Evolutionary conservation across 2,113 vertebrate species (phyloP).

Genomic region (Gymnarchus niloticus): DNA sequence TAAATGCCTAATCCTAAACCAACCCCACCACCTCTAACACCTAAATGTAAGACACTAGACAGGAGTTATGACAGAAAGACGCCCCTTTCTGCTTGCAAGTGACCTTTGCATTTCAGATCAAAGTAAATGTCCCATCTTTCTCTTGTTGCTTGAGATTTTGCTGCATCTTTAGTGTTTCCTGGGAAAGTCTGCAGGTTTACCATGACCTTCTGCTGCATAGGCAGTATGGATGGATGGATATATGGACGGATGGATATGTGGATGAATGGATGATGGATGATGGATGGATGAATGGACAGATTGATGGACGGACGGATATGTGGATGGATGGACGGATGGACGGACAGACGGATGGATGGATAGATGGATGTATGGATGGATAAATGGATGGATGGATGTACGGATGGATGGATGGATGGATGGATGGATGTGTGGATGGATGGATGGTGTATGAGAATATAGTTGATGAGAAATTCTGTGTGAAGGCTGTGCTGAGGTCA

Average conservation of each 20-base stretch:
- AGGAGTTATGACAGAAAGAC: background rate
- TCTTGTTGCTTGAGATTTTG: background rate
- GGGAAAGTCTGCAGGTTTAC: background rate
- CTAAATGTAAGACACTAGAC: background rate
- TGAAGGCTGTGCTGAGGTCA: background rate
- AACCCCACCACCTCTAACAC: background rate
- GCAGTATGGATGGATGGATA: background rate
- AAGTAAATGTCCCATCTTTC: background rate
- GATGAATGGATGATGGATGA: too few relatives aligned
- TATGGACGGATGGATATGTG: too few relatives aligned
- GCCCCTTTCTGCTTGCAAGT: background rate
- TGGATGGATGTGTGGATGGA: too few relatives aligned
- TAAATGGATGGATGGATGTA: too few relatives aligned
- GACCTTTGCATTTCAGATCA: background rate
- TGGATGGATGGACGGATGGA: too few relatives aligned
- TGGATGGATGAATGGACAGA: too few relatives aligned
- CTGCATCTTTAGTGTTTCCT: background rate
- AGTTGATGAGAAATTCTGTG: too few relatives aligned
- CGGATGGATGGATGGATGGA: too few relatives aligned
- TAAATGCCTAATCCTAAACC: background rate
- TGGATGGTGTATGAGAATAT: too few relatives aligned
- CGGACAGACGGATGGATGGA: too few relatives aligned
- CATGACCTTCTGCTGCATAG: background rate
- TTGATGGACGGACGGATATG: too few relatives aligned
- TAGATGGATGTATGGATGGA: too few relatives aligned